Percentiles rank a stretch among this genome's conserved stretches.
Conservation (phyloP, 2,888 invertebrate genomes). For the Chorisops tibialis region DNA sequence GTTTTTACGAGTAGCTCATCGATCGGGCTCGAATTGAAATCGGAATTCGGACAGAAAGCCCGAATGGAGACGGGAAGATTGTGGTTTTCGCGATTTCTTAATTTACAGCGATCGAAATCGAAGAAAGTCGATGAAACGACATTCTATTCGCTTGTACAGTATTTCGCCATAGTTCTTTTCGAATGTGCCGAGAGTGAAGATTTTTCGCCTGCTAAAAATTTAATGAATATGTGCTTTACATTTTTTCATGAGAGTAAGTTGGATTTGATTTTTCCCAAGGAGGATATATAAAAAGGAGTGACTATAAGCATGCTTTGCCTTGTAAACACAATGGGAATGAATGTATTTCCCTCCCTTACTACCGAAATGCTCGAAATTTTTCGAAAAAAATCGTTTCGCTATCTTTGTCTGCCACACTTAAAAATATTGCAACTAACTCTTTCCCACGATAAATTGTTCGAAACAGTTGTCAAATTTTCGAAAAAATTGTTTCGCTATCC, state of each 20-base stretch:
- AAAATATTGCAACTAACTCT: too few species aligned
- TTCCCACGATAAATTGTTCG: too few species aligned
- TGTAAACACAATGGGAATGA: too few species aligned
- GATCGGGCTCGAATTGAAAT: conserved; percentile 63
- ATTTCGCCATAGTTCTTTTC: conserved; percentile 67
- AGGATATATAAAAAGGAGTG: too few species aligned
- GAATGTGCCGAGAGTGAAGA: conserved; percentile 71
- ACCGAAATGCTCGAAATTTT: too few species aligned
- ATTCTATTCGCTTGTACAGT: conserved; percentile 67
- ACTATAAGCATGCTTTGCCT: too few species aligned
- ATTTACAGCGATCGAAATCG: conserved; percentile 61
- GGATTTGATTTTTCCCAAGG: conserved; percentile 8
- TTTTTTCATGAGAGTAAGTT: conserved; percentile 65
- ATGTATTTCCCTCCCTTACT: too few species aligned
- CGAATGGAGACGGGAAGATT: conserved; percentile 62
- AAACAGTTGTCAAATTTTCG: too few species aligned
- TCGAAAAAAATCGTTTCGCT: too few species aligned
- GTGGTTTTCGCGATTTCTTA: conserved; percentile 68
- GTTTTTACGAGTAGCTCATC: conserved; percentile 59
- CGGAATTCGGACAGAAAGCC: conserved; percentile 64
- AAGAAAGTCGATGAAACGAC: conserved; percentile 63
- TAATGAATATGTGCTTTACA: conserved; percentile 75
- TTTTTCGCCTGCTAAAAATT: conserved; percentile 65
- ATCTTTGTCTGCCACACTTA: too few species aligned
- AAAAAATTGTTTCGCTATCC: too few species aligned